Base-by-base conservation (phyloP, 2,888 invertebrate genomes). In the Pimpla rufipes region DNA sequence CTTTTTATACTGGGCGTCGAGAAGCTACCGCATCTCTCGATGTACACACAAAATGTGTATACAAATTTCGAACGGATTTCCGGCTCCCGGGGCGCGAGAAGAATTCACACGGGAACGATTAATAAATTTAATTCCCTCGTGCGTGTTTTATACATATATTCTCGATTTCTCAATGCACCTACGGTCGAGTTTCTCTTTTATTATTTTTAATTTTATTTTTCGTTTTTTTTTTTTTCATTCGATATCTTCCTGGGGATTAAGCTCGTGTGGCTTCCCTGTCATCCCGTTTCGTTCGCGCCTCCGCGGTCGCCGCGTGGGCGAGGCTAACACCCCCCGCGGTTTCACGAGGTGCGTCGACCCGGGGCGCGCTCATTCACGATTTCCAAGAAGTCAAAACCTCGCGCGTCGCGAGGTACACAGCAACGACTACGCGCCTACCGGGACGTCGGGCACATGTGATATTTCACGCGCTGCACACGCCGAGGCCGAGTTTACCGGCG, bases 311-410 rank as follows among this genome's bases (percentile, higher is more conserved):
- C 13, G 89, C 89, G 89, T 89, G 89, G 89, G 89, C 87, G 89
- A 88, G 87, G 82, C 73, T 8, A 59, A 57, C 29, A 29, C 66
- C 88, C 89, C 89, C 89, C 85, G 89, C 68, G 87, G 88, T 85
- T 79, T 89, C 84, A 68, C 82, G 84, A 79, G 85, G 88, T 89
- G 76, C 88, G 88, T 87, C 88, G 89, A 88, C 87, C 88, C 57
- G 57, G 84, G 59, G 16, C 50, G 29, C 29, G 77, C 79, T 74
- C 74, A 66, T 66, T 73, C 62, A 79, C 64, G 70, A 73, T 79
- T 89, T 89, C 89, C 88, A 75, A 88, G 89, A 89, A 89, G 85
- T 87, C 86, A 87, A 90, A 89, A 86, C 87, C n/a, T 85, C 86
- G 64, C 62, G 71, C 29, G 18, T 21, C 40, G 6, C 45, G 47